Evolutionary conservation across 92 coral and sea anemone genomes (phyloP).

Genomic region (Heliopora coerulea): DNA sequence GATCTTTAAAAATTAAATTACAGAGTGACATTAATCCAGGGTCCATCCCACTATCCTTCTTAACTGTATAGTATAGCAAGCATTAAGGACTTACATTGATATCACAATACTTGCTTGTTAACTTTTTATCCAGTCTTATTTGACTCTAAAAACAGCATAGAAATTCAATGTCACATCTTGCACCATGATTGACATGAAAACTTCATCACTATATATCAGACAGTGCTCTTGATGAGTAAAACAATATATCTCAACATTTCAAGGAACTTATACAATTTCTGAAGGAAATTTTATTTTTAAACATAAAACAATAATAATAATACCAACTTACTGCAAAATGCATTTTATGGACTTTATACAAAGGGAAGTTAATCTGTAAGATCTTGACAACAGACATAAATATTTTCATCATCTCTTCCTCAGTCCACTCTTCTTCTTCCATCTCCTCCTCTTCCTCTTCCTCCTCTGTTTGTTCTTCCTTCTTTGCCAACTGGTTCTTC

Average conservation of each 20-base stretch:
- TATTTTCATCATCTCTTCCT: conserved; percentile 69
- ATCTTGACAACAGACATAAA: conserved; percentile 82
- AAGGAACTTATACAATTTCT: too few species aligned
- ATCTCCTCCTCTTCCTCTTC: conserved; percentile 41
- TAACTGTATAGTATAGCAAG: too few species aligned
- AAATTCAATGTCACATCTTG: neutral
- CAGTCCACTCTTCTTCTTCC: conserved; percentile 61
- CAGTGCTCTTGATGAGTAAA: too few species aligned
- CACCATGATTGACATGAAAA: too few species aligned
- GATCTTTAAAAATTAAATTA: too few species aligned
- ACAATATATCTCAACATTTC: too few species aligned
- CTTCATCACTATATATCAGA: too few species aligned
- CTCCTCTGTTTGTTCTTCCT: neutral
- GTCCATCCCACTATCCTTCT: too few species aligned
- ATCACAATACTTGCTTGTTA: conserved; percentile 83
- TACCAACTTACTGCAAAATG: conserved; percentile 7
- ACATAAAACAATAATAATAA: too few species aligned
- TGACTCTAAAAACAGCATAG: conserved; percentile 52
- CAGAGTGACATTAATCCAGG: too few species aligned
- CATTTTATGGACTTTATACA: conserved; percentile 87
- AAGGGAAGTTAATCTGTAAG: conserved; percentile 92
- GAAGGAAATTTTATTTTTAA: too few species aligned
- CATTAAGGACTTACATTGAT: conserved; percentile 71
- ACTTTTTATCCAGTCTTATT: conserved; percentile 59
- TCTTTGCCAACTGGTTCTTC: conserved; percentile 49